Base-by-base conservation (phyloP, 1,140 invertebrate species). In the Metaphire vulgaris region DNA sequence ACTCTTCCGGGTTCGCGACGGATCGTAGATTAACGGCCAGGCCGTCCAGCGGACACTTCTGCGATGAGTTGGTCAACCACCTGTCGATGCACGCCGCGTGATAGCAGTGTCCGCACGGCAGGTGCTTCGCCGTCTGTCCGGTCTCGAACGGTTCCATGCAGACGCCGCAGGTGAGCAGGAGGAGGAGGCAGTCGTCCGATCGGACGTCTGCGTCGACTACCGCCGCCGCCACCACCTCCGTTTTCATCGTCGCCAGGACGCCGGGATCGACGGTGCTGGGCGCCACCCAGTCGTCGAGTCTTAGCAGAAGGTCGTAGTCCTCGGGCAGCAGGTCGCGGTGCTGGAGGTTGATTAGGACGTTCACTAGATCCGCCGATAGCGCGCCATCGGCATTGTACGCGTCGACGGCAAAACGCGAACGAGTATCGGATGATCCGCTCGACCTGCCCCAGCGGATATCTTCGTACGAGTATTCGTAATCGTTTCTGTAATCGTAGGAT, bases 261-360 rank as follows among this genome's bases (percentile, higher is more conserved):
- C 6, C 14, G n/a, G 14, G 6, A 26, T 31, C 30, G n/a, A 69
- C 67, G 26, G 67, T 69, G 2, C 26, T 69, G 6, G 67, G 67
- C 30, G 6, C n/a, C 6, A 69, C 67, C 2, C 67, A 14, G 2
- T 69, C 67, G 67, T 69, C 67, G 6, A 69, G 26, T 31, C 67
- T 69, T 26, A 69, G 31, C 26, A 69, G 31, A 31, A 69, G n/a
- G 2, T 69, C 67, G 31, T 69, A 69, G 26, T 69, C 67, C n/a
- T 69, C 67, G n/a, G 67, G 67, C 67, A 31, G n/a, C 30, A 69
- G n/a, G n/a, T 69, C 67, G 31, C 67, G 67, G 26, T 69, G 67
- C 67, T 69, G 67, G 6, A 69, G 31, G 31, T 26, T 69, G n/a
- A 69, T 69, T 14, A 69, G 2, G n/a, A 69, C 14, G n/a, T 69